Base-by-base conservation (phyloP, 2,113 vertebrate species). In the Ancistrus triradiatus region DNA sequence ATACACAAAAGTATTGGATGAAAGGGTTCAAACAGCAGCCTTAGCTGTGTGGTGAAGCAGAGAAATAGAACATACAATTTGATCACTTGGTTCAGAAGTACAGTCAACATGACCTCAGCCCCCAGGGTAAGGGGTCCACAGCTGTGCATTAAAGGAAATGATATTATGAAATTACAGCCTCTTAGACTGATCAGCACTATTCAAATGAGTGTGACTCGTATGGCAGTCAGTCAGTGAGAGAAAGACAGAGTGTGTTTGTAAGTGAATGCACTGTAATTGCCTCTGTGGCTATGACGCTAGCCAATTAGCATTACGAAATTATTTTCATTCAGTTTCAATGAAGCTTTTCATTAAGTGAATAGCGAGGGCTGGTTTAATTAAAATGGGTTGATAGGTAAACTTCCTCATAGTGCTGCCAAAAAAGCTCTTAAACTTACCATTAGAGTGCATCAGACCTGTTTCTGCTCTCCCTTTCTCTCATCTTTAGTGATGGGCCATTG, bases 321-420 rank as follows among this genome's bases (percentile, higher is more conserved):
- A 81, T 68, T 75, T 78, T 61, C 66, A 66, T 35, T 60, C 35
- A 69, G 72, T 72, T 77, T 80, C 74, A 59, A 43, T 66, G 73
- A 77, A 72, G 55, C 76, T 74, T 72, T 79, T 68, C 73, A 78
- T 74, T 72, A 47, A 38, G 64, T 58, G 74, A 76, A 69, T 77
- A 57, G 69, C 53, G 66, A 75, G 73, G 76, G 69, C 68, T 59
- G 64, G 66, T 77, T 72, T 83, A 79, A 84, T 86, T 83, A 79
- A 84, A 80, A 77, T 58, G 58, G 59, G 53, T 70, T 68, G 63
- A 75, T 53, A 47, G 72, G 66, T 80, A 78, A 77, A 75, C 72
- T 67, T 64, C 52, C 53, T 48, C 57, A 59, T 37, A 59, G 53
- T 9, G 21, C 47, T 55, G 71, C 77, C 69, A 76, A 60, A 78